Percentiles rank a stretch among this genome's conserved stretches.
phyloP scores from a whole-genome alignment of 2,113 vertebrate species.

The Tiliqua scincoides region DNA sequence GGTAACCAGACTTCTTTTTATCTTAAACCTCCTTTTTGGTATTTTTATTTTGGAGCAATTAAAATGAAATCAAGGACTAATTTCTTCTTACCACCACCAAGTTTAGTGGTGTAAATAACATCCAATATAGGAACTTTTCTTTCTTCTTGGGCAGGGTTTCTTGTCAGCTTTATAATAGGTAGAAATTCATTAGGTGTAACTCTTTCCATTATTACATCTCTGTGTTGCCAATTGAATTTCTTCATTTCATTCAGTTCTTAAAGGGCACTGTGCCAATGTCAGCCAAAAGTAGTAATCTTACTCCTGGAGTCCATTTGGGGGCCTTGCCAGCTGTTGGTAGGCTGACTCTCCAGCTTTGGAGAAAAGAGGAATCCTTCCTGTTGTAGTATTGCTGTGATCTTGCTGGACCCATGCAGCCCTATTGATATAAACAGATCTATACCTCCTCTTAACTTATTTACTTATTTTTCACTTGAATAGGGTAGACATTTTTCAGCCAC shows the following conservation, averaged over 20 bases:
- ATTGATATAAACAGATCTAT: too few species aligned
- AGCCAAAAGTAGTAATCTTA: not conserved
- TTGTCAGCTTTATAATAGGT: not conserved
- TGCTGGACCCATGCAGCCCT: not conserved
- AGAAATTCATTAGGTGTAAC: not conserved
- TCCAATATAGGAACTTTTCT: not conserved
- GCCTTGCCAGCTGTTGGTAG: not conserved
- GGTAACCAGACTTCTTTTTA: conserved; percentile 70
- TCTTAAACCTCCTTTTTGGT: not conserved
- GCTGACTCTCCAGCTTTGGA: not conserved
- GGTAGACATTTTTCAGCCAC: too few species aligned
- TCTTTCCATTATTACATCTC: not conserved
- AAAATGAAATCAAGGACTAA: not conserved
- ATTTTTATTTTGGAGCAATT: not conserved
- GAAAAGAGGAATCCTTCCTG: not conserved
- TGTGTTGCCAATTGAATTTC: not conserved
- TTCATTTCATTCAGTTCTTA: not conserved
- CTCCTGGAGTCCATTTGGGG: too few species aligned
- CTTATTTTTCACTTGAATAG: too few species aligned
- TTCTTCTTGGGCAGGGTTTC: not conserved
- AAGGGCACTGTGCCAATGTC: not conserved
- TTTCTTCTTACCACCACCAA: not conserved
- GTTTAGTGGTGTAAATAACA: not conserved
- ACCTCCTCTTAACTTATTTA: too few species aligned
- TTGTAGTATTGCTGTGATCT: not conserved